Base-by-base conservation (phyloP, 2,113 vertebrate genomes). In the Rhinolophus ferrumequinum region DNA sequence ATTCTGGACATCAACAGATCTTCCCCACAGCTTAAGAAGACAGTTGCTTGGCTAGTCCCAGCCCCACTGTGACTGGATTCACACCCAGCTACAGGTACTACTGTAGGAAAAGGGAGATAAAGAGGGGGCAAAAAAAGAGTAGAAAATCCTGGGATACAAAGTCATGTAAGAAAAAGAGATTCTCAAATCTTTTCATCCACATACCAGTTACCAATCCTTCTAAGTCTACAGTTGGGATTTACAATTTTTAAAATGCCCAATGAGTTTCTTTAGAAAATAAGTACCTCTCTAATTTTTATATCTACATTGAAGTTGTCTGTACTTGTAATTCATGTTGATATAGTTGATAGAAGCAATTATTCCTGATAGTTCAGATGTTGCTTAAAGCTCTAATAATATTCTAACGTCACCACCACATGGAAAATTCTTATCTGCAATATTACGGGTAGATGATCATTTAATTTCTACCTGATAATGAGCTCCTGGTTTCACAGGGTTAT, bases 61-160 rank as follows among this genome's bases (percentile, higher is more conserved):
- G 24, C 3, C 14, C 30, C 19, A 16, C 30, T 79, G 77, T 90
- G 79, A 75, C 35, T 4, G 33, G 62, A 73, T 28, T n/a, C 50
- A 33, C 4, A 88, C 24, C 28, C 24, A 33, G 73, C 28, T 80
- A 14, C 83, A 97, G 96, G 80, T 96, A 96, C 3, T 64, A 41
- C 8, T 70, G 35, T 12, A 54, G 38, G 52, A 84, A 92, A 90
- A 92, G 13, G 10, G 28, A 52, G 30, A 72, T 44, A 73, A 64
- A 8, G 4, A 8, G 24, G 13, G 14, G 28, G 0, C 47, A 50
- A 6, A 0, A 62, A 77, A 33, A 33, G 8, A 41, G 1, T 28
- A 69, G 22, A 95, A 73, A 50, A 13, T 60, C 1, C 44, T 87
- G 26, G 6, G 18, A 75, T 47, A 16, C 21, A 89, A 50, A n/a